A percentile compares a stretch with the other conserved stretches of the same genome.
phyloP scores from a whole-genome alignment of 2,888 invertebrate species.

The Lasioglossum zephyrum region DNA sequence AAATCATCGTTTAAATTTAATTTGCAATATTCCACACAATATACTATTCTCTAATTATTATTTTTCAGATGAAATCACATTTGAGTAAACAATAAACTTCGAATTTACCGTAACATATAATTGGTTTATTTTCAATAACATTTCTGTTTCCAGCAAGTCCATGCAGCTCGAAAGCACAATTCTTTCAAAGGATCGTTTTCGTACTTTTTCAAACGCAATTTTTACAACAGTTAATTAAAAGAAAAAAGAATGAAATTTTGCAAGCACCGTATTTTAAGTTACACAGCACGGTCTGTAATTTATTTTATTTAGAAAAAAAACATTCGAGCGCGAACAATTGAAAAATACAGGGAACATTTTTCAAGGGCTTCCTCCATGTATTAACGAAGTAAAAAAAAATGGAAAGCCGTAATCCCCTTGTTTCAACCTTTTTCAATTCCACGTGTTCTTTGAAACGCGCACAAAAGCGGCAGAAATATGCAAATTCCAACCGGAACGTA shows the following conservation, averaged over 20 bases:
- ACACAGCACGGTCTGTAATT: neutral
- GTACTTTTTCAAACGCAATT: neutral
- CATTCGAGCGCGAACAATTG: neutral
- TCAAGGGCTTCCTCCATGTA: neutral
- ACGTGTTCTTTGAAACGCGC: neutral
- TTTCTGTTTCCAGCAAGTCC: neutral
- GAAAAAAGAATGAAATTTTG: neutral
- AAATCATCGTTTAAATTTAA: neutral
- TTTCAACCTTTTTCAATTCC: neutral
- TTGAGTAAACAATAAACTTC: neutral
- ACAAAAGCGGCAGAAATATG: conserved; percentile 6
- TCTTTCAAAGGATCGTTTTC: neutral
- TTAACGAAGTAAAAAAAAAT: neutral
- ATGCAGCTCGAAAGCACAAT: conserved; percentile 4
- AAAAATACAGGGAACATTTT: neutral
- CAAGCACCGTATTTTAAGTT: neutral
- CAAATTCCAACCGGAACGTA: neutral
- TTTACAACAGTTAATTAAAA: neutral
- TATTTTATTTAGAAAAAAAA: neutral
- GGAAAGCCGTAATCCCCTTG: neutral
- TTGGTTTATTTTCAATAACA: neutral
- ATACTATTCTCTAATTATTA: neutral
- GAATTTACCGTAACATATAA: neutral
- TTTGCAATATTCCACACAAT: neutral
- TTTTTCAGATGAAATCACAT: too few species aligned